Evolutionary conservation across 2,113 vertebrate genomes (phyloP), one percentile per base, ranked within the genome.

Genomic region (Hipposideros armiger): DNA sequence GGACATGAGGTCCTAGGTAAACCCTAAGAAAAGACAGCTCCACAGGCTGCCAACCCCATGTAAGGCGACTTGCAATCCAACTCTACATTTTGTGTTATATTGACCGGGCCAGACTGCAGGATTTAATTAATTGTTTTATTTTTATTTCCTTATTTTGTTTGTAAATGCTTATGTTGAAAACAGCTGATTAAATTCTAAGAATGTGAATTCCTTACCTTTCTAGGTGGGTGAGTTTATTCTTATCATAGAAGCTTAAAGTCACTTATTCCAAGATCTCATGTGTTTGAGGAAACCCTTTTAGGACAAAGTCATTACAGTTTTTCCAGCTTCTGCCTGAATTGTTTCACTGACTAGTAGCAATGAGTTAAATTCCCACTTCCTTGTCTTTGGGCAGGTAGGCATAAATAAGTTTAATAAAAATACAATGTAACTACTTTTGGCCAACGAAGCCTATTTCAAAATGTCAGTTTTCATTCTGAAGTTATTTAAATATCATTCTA

Each of bases 141-240:
- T 92, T 77, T 30, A 42, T 91, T 77, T 82, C 40, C 19, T 58
- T 72, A 17, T 54, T 67, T 83, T 40, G 22, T 54, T 87, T 32
- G 54, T 89, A 36, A 77, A 28, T 73, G 54, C 45, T 87, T 50
- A 14, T 69, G 24, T 76, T 93, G 76, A 94, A 92, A 93, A 93
- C 19, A 67, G 45, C 30, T 52, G 28, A 42, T 76, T 58, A 66
- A 40, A 74, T 30, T 69, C 9, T 80, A 70, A 89, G 45, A 81
- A 13, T 87, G 19, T 60, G 56, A 87, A 20, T 36, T 56, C 14
- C 58, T 50, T 69, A 20, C 28, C 4, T 90, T 91, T 40, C 52
- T 93, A 40, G 42, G 30, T 36, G 64, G 45, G 16, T 95, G 54
- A 69, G 15, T 78, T 95, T 64, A 77, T 76, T 76, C 80, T 90